These are phyloP conservation scores for Chaetodon auriga DNA, from an alignment of 2,113 vertebrate species.

Conservation along the genomic window DNA sequence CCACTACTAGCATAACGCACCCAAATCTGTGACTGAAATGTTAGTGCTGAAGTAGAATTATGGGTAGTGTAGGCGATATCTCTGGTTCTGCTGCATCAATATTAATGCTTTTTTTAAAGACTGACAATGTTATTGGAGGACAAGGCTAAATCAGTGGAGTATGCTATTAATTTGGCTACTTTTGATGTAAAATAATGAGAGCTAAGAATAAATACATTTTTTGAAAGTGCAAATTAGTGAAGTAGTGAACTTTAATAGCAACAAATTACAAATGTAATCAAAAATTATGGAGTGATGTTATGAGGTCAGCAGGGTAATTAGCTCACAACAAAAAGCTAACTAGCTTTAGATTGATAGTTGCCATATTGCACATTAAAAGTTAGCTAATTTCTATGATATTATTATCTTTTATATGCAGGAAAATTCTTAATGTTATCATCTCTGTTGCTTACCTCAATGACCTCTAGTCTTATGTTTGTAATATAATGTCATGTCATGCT, in stretches of 20 bases:
- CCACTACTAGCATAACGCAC: not conserved
- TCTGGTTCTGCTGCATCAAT: not conserved
- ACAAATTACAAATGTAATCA: not conserved
- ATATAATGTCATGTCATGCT: not conserved
- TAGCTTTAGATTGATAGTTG: not conserved
- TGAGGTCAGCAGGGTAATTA: not conserved
- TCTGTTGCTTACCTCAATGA: not conserved
- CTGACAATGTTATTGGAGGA: too few species aligned
- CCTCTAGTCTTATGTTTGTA: not conserved
- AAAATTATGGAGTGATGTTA: not conserved
- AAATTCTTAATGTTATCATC: not conserved
- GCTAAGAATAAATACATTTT: not conserved
- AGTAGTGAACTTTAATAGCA: not conserved
- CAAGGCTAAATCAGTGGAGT: not conserved
- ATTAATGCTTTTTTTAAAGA: not conserved
- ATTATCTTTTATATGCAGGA: not conserved
- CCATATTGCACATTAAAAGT: not conserved
- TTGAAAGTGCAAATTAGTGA: not conserved
- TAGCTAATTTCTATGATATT: not conserved
- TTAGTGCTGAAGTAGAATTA: not conserved
- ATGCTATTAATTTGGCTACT: too few species aligned
- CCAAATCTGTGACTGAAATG: not conserved
- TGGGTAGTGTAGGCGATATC: not conserved
- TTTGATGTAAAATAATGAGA: not conserved
- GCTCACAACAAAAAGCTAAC: not conserved